Evolutionary conservation across 2,797 vertebrate genomes (phyloP).

Genomic region (Salarias fasciatus): DNA sequence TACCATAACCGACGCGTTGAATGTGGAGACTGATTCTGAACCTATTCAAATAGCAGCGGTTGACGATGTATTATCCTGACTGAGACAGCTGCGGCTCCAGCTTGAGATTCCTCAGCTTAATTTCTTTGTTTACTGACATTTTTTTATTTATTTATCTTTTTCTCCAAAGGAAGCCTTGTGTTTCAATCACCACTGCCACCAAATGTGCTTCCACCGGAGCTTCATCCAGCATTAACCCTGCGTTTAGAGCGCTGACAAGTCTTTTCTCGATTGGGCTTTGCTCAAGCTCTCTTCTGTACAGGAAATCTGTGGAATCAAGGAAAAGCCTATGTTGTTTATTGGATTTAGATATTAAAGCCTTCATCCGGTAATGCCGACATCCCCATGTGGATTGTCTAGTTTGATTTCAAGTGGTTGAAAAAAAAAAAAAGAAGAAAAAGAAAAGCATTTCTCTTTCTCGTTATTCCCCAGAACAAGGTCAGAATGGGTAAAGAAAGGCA

Average conservation of each 20-base stretch:
- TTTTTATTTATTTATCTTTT: constrained; percentile 20
- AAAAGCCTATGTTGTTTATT: constrained; percentile 47
- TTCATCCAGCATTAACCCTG: constrained; percentile 44
- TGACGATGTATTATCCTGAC: constrained; percentile 46
- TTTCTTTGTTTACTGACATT: constrained; percentile 51
- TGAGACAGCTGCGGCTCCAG: constrained; percentile 49
- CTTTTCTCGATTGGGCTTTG: constrained; percentile 38
- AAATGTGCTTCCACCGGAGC: constrained; percentile 47
- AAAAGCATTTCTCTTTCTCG: constrained; percentile 35
- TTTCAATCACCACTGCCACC: constrained; percentile 35
- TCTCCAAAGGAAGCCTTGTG: constrained; percentile 26
- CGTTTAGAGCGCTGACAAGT: constrained; percentile 36
- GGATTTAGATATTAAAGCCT: constrained; percentile 69
- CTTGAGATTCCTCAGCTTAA: constrained; percentile 47
- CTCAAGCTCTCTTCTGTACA: constrained; percentile 31
- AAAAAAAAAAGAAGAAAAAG: constrained; percentile 13
- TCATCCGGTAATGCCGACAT: constrained; percentile 54
- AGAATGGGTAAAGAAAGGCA: constrained; percentile 11
- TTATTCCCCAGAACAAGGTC: constrained; percentile 27
- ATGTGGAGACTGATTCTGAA: constrained; percentile 58
- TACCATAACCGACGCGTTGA: constrained; percentile 62
- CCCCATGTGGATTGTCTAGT: constrained; percentile 47
- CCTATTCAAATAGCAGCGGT: constrained; percentile 61
- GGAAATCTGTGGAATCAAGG: constrained; percentile 60
- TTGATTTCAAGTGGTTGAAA: constrained; percentile 44